A percentile compares a stretch with the other conserved stretches of the same genome.
These are phyloP conservation scores for Cephus pygmeus DNA, from an alignment of 2,888 invertebrate species.

Conservation along the genomic window DNA sequence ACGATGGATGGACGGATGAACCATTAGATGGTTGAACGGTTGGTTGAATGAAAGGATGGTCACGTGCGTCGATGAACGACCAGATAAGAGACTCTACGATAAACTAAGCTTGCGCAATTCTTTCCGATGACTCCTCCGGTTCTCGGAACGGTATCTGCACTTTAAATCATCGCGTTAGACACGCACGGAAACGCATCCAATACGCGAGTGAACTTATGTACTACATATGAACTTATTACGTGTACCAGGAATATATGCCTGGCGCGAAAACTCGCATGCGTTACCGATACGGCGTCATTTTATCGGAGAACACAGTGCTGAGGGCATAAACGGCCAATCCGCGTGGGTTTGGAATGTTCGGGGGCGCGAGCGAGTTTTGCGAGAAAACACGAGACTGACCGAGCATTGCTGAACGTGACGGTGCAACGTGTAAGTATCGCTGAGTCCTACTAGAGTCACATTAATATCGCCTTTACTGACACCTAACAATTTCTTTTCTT, in stretches of 20 bases:
- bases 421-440: neutral
- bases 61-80: neutral
- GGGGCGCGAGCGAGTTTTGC: slow-evolving; percentile 48
- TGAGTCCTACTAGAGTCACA: neutral
- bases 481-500: neutral
- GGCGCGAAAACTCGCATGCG: neutral
- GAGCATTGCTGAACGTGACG: neutral
- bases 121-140: neutral
- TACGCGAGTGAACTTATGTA: neutral
- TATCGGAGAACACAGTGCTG: neutral
- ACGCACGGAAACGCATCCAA: neutral
- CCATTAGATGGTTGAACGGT: neutral
- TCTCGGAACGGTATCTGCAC: neutral
- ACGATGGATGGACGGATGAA: neutral
- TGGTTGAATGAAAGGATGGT: neutral
- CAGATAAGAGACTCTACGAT: neutral
- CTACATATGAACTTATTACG: neutral
- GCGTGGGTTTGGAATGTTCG: slow-evolving; percentile 56
- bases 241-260: neutral
- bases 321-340: slow-evolving; percentile 35
- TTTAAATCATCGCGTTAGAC: slow-evolving; percentile 30
- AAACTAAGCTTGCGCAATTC: neutral
- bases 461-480: neutral
- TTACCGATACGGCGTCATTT: neutral
- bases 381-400: slow-evolving; percentile 31